These are phyloP conservation scores for Bradypus variegatus DNA, from an alignment of 2,797 vertebrate species.

Conservation along the genomic window DNA sequence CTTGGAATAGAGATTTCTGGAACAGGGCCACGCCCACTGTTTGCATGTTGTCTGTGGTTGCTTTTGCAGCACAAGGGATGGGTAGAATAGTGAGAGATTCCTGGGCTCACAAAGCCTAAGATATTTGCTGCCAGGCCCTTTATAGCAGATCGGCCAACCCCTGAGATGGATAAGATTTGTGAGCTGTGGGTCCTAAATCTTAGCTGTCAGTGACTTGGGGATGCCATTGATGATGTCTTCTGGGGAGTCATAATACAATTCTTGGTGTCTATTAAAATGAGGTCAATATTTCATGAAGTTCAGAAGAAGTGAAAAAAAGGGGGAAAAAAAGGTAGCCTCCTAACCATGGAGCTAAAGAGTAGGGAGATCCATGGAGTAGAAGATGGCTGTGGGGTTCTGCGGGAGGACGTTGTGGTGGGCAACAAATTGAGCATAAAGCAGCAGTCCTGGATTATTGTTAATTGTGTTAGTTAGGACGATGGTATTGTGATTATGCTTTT, in stretches of 20 bases:
- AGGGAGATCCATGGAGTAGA: background rate
- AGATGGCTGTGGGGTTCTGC: background rate
- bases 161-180: background rate
- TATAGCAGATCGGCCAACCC: background rate
- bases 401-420: background rate
- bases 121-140: background rate
- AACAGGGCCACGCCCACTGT: background rate
- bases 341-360: background rate
- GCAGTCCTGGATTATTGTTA: no score
- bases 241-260: background rate
- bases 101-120: no score
- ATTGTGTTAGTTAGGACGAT: no score
- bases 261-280: background rate
- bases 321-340: no score
- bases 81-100: background rate
- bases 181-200: background rate
- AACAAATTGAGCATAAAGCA: no score
- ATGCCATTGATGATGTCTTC: background rate
- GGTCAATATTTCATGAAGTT: background rate
- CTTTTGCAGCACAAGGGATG: accelerated
- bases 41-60: background rate
- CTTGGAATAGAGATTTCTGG: background rate
- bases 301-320: background rate
- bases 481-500: no score
- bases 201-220: background rate